phyloP scores from a whole-genome alignment of 2,113 vertebrate species.

The Azemiops feae region DNA sequence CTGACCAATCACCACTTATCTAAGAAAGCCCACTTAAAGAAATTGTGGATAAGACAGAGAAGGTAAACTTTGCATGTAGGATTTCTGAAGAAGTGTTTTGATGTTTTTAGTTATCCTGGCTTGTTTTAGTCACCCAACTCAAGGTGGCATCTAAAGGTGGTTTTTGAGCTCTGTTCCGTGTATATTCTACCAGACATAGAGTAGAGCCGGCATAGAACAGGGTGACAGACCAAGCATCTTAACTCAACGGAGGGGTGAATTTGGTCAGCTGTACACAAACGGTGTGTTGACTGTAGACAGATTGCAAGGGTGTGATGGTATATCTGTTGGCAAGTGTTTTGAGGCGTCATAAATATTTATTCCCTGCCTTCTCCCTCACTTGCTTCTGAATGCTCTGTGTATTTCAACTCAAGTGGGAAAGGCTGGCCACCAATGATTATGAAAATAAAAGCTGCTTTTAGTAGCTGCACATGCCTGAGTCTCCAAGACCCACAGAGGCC shows the following conservation, averaged over 20 bases:
- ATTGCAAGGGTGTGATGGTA: too few species aligned
- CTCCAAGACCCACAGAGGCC: slow-evolving; percentile 7
- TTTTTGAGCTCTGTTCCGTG: too few species aligned
- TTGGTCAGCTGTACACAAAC: neutral
- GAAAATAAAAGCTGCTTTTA: slow-evolving; percentile 11
- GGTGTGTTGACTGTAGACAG: neutral
- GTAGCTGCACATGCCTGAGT: neutral
- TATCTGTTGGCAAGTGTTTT: neutral
- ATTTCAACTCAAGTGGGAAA: neutral
- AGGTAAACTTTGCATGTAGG: too few species aligned
- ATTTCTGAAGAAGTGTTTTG: neutral
- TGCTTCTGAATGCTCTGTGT: neutral
- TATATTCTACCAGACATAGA: too few species aligned
- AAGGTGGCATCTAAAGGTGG: neutral
- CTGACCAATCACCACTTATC: too few species aligned
- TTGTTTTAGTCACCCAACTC: neutral
- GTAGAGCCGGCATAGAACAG: too few species aligned
- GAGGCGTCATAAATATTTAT: neutral
- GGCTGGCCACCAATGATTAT: neutral
- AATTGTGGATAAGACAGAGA: neutral
- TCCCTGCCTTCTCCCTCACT: neutral
- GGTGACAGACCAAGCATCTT: too few species aligned
- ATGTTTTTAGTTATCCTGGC: too few species aligned
- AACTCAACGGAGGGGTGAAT: neutral
- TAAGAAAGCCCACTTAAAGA: neutral